phyloP scores from a whole-genome alignment of 2,113 vertebrate genomes.

The Zosterops japonicus region DNA sequence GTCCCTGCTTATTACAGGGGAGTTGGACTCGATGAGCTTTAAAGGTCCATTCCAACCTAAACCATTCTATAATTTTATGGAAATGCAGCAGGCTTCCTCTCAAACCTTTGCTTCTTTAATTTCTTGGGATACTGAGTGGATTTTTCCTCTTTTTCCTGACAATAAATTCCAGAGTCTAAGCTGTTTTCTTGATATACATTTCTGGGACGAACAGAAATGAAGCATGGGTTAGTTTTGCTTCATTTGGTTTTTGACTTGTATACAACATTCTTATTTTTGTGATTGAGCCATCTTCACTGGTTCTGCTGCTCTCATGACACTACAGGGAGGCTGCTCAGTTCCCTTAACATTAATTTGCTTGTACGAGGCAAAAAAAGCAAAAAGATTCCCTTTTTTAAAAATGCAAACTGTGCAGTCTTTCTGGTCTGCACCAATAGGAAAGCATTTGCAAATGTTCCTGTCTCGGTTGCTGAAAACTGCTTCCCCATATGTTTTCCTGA shows the following conservation, averaged over 20 bases:
- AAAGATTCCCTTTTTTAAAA: background rate
- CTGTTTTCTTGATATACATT: background rate
- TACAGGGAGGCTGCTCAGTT: slow-evolving; percentile 5
- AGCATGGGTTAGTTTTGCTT: slow-evolving; percentile 3
- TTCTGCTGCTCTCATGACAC: background rate
- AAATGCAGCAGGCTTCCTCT: background rate
- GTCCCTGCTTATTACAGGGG: fast-evolving
- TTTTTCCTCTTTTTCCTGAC: background rate
- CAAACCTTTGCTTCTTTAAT: background rate
- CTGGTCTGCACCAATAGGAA: slow-evolving; percentile 14
- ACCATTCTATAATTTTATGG: background rate
- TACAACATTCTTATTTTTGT: slow-evolving; percentile 40
- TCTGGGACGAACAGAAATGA: background rate
- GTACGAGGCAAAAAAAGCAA: background rate
- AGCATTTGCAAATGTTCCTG: slow-evolving; percentile 38
- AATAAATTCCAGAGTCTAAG: background rate
- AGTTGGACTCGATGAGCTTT: background rate
- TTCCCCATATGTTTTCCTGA: slow-evolving; percentile 64
- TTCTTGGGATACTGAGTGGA: background rate
- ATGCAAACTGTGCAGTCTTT: slow-evolving; percentile 35
- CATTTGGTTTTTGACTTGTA: slow-evolving; percentile 23
- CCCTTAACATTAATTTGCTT: slow-evolving; percentile 42
- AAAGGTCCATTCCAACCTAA: background rate
- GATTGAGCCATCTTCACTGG: slow-evolving; percentile 35
- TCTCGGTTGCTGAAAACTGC: slow-evolving; percentile 10